These are phyloP conservation scores for Luehdorfia chinensis DNA, from an alignment of 1,140 invertebrate species.

Conservation along the genomic window DNA sequence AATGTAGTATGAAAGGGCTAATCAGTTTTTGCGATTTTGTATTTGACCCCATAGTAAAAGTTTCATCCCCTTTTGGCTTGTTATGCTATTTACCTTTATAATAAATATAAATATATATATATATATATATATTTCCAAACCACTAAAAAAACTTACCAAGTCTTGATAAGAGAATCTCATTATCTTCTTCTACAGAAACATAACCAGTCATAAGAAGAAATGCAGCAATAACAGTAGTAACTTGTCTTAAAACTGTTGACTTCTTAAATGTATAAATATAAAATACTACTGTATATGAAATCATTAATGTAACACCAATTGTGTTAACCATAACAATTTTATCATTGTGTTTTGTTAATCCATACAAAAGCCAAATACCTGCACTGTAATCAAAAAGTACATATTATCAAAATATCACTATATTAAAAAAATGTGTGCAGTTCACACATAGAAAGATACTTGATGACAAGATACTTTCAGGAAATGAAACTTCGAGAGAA, in stretches of 20 bases:
- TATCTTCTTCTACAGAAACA: conserved; percentile 57
- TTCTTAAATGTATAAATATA: conserved; percentile 81
- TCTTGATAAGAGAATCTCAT: conserved; percentile 36
- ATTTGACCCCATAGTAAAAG: no score
- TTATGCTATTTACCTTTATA: no score
- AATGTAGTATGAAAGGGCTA: no score
- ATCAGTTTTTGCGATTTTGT: conserved; percentile 6
- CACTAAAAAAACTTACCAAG: conserved; percentile 46
- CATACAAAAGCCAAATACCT: conserved; percentile 84
- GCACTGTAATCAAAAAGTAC: conserved; percentile 75
- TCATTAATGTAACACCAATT: conserved; percentile 82
- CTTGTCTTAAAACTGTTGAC: conserved; percentile 68
- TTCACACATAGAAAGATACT: background rate
- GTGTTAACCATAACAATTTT: conserved; percentile 84
- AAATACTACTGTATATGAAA: conserved; percentile 80
- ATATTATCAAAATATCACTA: no score
- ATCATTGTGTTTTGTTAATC: conserved; percentile 80
- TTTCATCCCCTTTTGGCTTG: no score
- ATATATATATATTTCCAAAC: no score
- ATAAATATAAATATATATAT: no score
- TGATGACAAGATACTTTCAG: no score
- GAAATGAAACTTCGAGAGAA: no score
- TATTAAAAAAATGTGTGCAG: no score
- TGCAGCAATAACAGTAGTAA: conserved; percentile 52
- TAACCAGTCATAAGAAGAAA: conserved; percentile 68